phyloP scores from a whole-genome alignment of 2,888 invertebrate genomes.

The Andrena trimmerana region DNA sequence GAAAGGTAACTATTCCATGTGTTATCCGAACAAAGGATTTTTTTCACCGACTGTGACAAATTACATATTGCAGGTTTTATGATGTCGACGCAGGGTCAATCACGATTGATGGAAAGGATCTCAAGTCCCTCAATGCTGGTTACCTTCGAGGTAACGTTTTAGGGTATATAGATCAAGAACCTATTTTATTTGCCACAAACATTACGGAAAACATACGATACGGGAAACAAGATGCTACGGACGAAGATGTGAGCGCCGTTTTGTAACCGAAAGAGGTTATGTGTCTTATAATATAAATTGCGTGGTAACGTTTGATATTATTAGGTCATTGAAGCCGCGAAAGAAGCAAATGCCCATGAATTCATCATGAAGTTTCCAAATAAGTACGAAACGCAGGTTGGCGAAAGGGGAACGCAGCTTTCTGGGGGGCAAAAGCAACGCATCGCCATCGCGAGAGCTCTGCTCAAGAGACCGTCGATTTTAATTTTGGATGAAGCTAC shows the following conservation, averaged over 20 bases:
- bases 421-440: conserved; percentile 98
- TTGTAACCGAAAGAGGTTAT: background rate
- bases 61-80: conserved; percentile 89
- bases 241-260: conserved; percentile 87
- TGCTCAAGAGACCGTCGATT: conserved; percentile 95
- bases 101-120: conserved; percentile 91
- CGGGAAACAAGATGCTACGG: conserved; percentile 90
- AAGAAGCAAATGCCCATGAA: conserved; percentile 95
- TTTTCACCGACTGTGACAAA: background rate
- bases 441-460: conserved; percentile 97
- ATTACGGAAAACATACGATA: conserved; percentile 98
- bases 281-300: background rate
- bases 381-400: conserved; percentile 94
- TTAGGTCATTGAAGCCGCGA: conserved; percentile 92
- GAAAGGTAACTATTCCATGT: conserved; percentile 88
- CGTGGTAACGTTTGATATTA: background rate
- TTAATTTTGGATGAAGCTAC: conserved; percentile 98
- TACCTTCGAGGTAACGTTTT: conserved; percentile 95
- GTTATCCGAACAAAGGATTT: background rate
- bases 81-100: conserved; percentile 91
- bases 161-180: conserved; percentile 97
- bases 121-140: conserved; percentile 90
- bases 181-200: conserved; percentile 95
- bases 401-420: conserved; percentile 96
- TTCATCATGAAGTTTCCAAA: conserved; percentile 93